A percentile compares a stretch with the other conserved stretches of the same genome.
phyloP scores from a whole-genome alignment of 2,888 invertebrate species.

The Tetranychus truncatus region DNA sequence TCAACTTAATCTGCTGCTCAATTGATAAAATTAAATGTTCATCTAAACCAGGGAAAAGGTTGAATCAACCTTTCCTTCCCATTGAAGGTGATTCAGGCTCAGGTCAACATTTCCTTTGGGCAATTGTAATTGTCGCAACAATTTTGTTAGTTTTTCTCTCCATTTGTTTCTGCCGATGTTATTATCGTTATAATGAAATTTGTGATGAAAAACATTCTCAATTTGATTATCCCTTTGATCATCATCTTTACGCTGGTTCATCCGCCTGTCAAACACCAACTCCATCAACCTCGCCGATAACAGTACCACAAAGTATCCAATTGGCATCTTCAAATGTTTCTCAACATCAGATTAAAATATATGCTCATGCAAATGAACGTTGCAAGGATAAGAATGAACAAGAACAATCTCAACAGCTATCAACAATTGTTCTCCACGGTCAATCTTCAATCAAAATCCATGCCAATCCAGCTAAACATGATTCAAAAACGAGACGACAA shows the following conservation, averaged over 20 bases:
- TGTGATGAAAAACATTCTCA: background rate
- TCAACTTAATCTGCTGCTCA: background rate
- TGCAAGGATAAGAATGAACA: too few species aligned
- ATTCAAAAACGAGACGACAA: background rate
- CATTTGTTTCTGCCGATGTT: constrained; percentile 5
- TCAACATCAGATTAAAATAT: background rate
- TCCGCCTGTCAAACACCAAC: background rate
- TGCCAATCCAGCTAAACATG: background rate
- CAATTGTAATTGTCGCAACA: background rate
- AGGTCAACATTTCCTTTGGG: background rate
- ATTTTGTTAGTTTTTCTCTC: background rate
- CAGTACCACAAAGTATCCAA: background rate
- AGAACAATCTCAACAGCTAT: too few species aligned
- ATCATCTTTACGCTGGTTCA: background rate
- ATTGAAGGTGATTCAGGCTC: background rate
- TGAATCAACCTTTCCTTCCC: background rate
- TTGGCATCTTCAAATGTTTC: background rate
- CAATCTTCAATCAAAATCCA: background rate
- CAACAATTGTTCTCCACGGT: background rate
- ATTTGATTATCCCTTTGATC: background rate
- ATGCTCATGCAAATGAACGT: background rate
- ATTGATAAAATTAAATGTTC: background rate
- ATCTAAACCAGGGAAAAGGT: background rate
- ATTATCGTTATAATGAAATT: constrained; percentile 1
- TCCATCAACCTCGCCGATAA: background rate